Evolutionary conservation across 2,888 invertebrate species (phyloP).

Genomic region (Drosophila silvestris): DNA sequence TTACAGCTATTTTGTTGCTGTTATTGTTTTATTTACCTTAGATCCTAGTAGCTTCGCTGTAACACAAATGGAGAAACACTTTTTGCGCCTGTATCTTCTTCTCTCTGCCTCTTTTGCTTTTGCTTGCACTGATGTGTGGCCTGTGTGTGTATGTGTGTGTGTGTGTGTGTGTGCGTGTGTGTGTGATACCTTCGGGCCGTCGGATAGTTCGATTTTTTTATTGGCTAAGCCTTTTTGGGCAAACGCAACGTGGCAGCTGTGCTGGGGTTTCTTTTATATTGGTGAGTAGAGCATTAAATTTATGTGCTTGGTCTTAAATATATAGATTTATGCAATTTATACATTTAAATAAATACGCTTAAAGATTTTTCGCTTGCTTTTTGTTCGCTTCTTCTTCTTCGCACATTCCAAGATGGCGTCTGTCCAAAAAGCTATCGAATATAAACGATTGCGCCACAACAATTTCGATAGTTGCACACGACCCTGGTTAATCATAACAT

Average conservation of each 20-base stretch:
- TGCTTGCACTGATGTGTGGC: slow-evolving; percentile 48
- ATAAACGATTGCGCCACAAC: slow-evolving; percentile 44
- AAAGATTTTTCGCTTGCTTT: slow-evolving; percentile 77
- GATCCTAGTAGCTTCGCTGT: slow-evolving; percentile 45
- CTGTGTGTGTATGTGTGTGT: slow-evolving; percentile 24
- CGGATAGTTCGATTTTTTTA: slow-evolving; percentile 69
- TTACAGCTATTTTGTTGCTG: slow-evolving; percentile 6
- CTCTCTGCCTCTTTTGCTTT: slow-evolving; percentile 49
- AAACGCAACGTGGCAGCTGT: slow-evolving; percentile 58
- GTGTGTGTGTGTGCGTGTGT: slow-evolving; percentile 38
- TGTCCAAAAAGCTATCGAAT: slow-evolving; percentile 50
- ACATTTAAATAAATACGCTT: slow-evolving; percentile 76
- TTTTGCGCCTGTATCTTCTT: slow-evolving; percentile 24
- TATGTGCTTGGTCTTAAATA: slow-evolving; percentile 52
- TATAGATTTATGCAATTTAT: slow-evolving; percentile 64
- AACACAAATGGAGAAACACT: slow-evolving; percentile 45
- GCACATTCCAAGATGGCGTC: slow-evolving; percentile 64
- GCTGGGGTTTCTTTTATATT: slow-evolving; percentile 49
- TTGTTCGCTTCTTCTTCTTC: slow-evolving; percentile 72
- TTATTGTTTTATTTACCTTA: slow-evolving; percentile 60
- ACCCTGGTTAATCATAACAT: slow-evolving; percentile 27
- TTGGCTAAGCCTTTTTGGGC: slow-evolving; percentile 49
- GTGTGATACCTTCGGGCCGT: slow-evolving; percentile 61
- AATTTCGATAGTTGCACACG: slow-evolving; percentile 37
- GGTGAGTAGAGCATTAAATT: slow-evolving; percentile 46